Conservation (phyloP, 2,113 vertebrate genomes). For the Jacana jacana region DNA sequence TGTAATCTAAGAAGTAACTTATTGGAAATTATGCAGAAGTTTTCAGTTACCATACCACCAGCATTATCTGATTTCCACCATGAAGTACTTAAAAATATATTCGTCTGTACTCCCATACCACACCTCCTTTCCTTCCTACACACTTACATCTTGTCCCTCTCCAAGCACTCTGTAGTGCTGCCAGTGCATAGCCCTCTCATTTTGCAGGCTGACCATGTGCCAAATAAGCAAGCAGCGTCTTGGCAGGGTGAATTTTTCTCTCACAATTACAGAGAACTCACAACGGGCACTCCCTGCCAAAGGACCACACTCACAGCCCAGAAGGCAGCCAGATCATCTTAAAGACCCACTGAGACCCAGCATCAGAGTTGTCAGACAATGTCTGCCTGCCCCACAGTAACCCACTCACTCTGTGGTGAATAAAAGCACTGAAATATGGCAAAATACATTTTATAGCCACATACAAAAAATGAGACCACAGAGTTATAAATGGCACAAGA, state of each 20-base stretch:
- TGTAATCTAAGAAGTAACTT: not conserved
- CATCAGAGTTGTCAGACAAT: not conserved
- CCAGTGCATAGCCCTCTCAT: not conserved
- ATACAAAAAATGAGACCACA: not conserved
- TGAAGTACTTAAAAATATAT: not conserved
- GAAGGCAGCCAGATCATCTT: not conserved
- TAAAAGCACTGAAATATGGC: not conserved
- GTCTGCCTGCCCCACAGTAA: not conserved
- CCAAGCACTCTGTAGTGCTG: not conserved
- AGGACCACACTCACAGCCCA: not conserved
- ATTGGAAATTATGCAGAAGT: not conserved
- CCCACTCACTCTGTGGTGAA: not conserved
- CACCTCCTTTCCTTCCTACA: not conserved
- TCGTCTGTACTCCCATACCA: not conserved
- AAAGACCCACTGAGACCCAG: not conserved
- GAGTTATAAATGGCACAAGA: not conserved
- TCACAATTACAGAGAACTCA: not conserved
- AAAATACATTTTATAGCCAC: not conserved
- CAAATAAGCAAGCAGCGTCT: not conserved
- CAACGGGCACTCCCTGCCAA: rapidly evolving
- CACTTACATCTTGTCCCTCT: not conserved
- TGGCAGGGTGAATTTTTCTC: not conserved
- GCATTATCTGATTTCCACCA: not conserved
- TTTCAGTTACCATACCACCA: not conserved
- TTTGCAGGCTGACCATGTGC: not conserved